phyloP scores from a whole-genome alignment of 2,113 vertebrate species.

The Bucco capensis region DNA sequence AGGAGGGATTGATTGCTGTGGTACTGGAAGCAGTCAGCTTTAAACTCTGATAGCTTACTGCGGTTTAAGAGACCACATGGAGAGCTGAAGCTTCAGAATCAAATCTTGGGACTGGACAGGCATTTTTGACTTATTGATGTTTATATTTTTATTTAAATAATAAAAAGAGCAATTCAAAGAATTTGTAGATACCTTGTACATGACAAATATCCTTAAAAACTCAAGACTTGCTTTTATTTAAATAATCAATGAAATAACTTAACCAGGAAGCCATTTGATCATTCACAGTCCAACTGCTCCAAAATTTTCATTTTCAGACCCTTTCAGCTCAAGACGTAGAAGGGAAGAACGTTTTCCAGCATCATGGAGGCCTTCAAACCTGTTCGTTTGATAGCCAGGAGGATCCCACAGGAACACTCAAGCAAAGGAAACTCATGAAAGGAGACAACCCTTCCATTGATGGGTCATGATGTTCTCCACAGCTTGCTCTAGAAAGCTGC shows the following conservation, averaged over 20 bases:
- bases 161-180: neutral
- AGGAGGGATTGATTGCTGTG: neutral
- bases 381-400: neutral
- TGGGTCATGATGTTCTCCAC: neutral
- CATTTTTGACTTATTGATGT: neutral
- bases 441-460: neutral
- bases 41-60: neutral
- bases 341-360: neutral
- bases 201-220: neutral
- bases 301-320: neutral
- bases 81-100: neutral
- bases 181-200: neutral
- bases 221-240: neutral
- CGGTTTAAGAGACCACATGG: constrained; percentile 9
- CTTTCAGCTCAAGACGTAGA: neutral
- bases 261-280: neutral
- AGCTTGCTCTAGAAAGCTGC: neutral
- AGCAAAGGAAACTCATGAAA: neutral
- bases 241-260: neutral
- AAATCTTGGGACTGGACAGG: neutral
- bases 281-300: neutral
- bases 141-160: neutral
- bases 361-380: neutral
- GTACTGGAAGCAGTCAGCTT: neutral
- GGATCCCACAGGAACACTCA: neutral